Evolutionary conservation across 1,140 invertebrate genomes (phyloP), one percentile per base, ranked within the genome.

Genomic region (Eciton burchellii): DNA sequence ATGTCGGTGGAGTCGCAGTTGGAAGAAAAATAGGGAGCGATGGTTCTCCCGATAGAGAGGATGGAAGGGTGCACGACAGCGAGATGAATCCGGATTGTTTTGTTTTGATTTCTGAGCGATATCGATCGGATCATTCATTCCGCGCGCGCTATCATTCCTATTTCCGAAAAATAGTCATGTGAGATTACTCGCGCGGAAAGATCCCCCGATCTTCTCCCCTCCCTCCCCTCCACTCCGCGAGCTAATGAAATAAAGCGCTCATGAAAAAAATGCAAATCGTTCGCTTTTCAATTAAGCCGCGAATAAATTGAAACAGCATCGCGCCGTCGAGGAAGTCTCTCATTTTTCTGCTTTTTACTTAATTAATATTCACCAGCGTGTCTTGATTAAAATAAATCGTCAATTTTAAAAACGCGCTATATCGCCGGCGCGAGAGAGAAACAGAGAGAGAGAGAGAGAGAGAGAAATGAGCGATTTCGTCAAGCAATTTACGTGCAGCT

Each of bases 311-410:
- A 70, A 79, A 79, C 63, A 57, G 16, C 35, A 70, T 79, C 74
- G 12, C 74, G 12, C 62, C 54, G 26, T 76, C 35, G 16, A 65
- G 12, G 24, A 11, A 26, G 16, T 14, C 47, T 26, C 35, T 70
- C 63, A 29, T 70, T 68, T 79, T 79, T 68, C 41, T 35, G 41
- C 65, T 45, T 79, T 79, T 79, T 57, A 63, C 35, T 68, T 79
- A 79, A 79, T 79, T 79, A 79, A 68, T 79, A 79, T 76, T 76
- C 60, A 65, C 35, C 49, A 56, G 35, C 52, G 41, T 79, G 74
- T 79, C 74, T 79, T 79, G 63, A 79, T 79, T 79, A 79, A 77
- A 79, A 79, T 79, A 79, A 56, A 79, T 79, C 21, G 63, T 57
- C 63, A 79, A 56, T 79, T 79, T 79, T 49, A 6, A 45, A 56